A percentile compares a stretch with the other conserved stretches of the same genome.
phyloP scores from a whole-genome alignment of 2,113 vertebrate species.

The Strix uralensis region DNA sequence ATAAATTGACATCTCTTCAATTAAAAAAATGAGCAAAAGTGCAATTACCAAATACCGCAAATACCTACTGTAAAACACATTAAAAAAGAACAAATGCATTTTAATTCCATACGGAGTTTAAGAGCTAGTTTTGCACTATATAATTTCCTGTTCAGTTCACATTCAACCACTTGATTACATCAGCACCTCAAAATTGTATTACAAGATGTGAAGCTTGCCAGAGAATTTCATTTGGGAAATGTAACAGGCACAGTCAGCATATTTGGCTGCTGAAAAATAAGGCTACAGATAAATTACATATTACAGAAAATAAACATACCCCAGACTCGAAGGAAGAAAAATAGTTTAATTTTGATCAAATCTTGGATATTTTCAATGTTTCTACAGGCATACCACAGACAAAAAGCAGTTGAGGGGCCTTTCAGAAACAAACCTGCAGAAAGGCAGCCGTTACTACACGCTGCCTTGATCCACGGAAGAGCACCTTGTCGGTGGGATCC shows the following conservation, averaged over 20 bases:
- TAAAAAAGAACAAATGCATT: background rate
- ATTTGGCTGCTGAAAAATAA: conserved; percentile 5
- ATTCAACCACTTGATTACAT: background rate
- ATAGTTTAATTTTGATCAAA: background rate
- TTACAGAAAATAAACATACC: background rate
- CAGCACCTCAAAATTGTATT: background rate
- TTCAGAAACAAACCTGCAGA: background rate
- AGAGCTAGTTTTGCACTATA: background rate
- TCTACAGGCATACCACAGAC: accelerated
- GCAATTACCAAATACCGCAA: background rate
- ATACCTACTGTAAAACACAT: background rate
- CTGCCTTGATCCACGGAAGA: background rate
- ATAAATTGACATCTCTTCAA: background rate
- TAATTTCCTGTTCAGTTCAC: background rate
- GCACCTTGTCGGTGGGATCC: background rate
- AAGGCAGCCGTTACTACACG: background rate
- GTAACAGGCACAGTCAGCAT: background rate
- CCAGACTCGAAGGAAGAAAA: background rate
- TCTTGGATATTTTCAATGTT: background rate
- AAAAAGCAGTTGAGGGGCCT: background rate
- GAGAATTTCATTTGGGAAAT: background rate
- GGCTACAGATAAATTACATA: conserved; percentile 10
- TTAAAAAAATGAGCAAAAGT: background rate
- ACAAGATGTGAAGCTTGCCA: background rate
- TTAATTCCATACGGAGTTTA: background rate